A percentile compares a stretch with the other conserved stretches of the same genome.
Evolutionary conservation across 2,113 vertebrate genomes (phyloP).

Genomic region (Meriones unguiculatus): DNA sequence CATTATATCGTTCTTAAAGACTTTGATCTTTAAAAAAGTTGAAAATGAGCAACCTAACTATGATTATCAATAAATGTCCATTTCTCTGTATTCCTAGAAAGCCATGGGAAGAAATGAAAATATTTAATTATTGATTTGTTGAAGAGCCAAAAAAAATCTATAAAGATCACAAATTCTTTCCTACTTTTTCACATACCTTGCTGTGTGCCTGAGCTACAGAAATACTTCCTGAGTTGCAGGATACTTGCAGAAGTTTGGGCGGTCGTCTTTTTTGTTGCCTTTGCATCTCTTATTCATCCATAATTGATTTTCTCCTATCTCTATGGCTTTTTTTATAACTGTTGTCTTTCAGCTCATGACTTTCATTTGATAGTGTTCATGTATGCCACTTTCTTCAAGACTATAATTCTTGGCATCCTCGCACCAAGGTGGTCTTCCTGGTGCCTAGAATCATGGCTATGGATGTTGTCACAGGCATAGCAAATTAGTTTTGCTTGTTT

Average conservation of each 20-base stretch:
- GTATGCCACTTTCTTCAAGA: conserved; percentile 41
- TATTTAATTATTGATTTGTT: conserved; percentile 33
- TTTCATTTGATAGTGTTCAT: conserved; percentile 64
- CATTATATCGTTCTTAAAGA: conserved; percentile 46
- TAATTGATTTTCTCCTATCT: conserved; percentile 40
- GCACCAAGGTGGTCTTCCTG: conserved; percentile 10
- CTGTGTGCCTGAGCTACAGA: background rate
- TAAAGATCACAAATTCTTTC: background rate
- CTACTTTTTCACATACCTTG: background rate
- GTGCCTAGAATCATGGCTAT: conserved; percentile 10
- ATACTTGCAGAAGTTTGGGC: background rate
- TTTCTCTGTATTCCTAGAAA: conserved; percentile 51
- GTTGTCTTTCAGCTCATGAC: background rate
- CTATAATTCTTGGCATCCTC: background rate
- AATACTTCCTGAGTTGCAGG: background rate
- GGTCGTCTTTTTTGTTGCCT: conserved; percentile 2
- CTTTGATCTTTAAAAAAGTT: background rate
- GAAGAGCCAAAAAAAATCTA: conserved; percentile 24
- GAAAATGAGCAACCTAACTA: conserved; percentile 14
- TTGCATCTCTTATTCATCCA: conserved; percentile 35
- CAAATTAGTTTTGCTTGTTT: conserved; percentile 14
- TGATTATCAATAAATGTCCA: conserved; percentile 45
- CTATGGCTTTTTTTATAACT: conserved; percentile 40
- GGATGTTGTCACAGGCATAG: background rate
- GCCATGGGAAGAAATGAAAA: conserved; percentile 38